Base-by-base conservation (phyloP, 2,888 invertebrate genomes). In the Tribolium freemani region DNA sequence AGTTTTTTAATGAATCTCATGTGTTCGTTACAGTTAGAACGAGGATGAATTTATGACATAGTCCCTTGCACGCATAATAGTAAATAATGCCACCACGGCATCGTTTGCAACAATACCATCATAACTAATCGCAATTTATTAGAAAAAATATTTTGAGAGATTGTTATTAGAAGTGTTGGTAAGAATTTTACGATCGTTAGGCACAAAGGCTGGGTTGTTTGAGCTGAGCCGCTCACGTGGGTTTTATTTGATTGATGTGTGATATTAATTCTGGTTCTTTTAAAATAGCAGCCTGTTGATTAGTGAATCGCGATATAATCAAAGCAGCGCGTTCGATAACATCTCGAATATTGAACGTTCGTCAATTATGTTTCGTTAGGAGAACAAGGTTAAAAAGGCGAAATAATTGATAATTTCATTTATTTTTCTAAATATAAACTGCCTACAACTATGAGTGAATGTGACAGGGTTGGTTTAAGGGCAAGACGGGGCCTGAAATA, bases 401-500 rank as follows among this genome's bases (percentile, higher is more conserved):
- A 38, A 38, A 38, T 38, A 56, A 57, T 69, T 57, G 30, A 73
- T 73, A 74, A 71, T 74, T 69, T 81, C 79, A 83, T 86, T 85
- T 85, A 85, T 85, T 86, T 86, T 84, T 86, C 86, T 86, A 86
- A 85, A 86, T 86, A 86, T 85, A 86, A 86, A 86, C 86, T 84
- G 84, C 84, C 85, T 86, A 86, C 84, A 85, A 81, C 83, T 86
- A 86, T 84, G 84, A 86, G 85, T 86, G 86, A 86, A 86, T 86
- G 86, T 86, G 86, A 86, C 86, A 86, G 86, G 86, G 79, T 84
- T 83, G 81, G 82, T 83, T 83, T 83, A 81, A 79, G 83, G 84
- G 83, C 83, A 85, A 85, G 84, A 84, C 78, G 84, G 85, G 86
- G 84, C 85, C 85, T 84, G 83, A 83, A 83, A 81, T 82, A 80